Conservation (phyloP, 2,113 vertebrate species). For the Chlorodrepanis virens region DNA sequence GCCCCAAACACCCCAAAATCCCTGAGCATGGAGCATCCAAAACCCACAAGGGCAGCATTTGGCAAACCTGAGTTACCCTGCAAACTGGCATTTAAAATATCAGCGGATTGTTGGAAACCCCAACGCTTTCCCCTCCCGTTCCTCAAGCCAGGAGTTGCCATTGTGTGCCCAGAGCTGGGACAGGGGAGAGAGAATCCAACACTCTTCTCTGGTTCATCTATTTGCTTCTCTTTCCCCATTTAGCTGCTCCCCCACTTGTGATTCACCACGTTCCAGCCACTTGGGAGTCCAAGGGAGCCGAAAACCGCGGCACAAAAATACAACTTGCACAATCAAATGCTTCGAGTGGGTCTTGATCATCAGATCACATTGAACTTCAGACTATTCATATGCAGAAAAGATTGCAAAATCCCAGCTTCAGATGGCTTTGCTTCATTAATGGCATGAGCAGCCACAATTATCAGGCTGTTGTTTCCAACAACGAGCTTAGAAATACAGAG, state of each 20-base stretch:
- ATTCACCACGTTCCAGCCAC: neutral
- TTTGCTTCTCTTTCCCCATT: neutral
- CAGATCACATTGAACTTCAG: conserved; percentile 4
- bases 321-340: neutral
- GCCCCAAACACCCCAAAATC: neutral
- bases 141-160: neutral
- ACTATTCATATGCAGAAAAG: conserved; percentile 38
- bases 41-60: accelerated
- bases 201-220: neutral
- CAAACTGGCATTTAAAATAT: accelerated
- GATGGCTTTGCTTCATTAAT: conserved; percentile 17
- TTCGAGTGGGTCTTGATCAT: conserved; percentile 25
- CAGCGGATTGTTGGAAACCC: neutral
- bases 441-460: neutral
- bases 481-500: neutral
- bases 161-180: neutral
- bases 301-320: neutral
- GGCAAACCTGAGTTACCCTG: accelerated
- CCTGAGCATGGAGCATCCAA: accelerated
- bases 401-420: conserved; percentile 6
- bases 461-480: neutral
- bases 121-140: accelerated
- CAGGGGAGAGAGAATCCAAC: neutral
- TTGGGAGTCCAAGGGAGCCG: neutral
- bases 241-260: neutral